phyloP scores from a whole-genome alignment of 2,113 vertebrate species.

The Sialia sialis region DNA sequence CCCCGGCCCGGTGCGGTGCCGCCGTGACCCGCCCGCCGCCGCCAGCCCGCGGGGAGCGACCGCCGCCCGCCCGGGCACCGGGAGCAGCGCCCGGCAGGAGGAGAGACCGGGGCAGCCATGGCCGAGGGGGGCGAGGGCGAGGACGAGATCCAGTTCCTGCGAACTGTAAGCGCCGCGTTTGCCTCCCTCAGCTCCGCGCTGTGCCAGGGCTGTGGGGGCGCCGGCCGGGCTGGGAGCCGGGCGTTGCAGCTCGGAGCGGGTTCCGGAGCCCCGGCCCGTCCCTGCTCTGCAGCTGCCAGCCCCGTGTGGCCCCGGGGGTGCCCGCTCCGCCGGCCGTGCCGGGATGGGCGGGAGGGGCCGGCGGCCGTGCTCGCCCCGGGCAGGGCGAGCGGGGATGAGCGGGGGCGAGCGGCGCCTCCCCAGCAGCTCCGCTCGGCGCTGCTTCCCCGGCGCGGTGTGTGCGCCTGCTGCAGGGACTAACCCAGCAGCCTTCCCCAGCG shows the following conservation, averaged over 20 bases:
- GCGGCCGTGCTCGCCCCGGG: not conserved
- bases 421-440: not conserved
- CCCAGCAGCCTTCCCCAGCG: slow-evolving; percentile 21
- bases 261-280: not conserved
- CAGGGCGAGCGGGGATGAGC: not conserved
- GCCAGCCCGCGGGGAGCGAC: not conserved
- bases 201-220: not conserved
- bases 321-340: not conserved
- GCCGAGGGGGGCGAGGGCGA: slow-evolving; percentile 86
- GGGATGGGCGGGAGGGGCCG: not conserved
- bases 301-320: too few relatives aligned
- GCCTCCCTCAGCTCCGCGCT: not conserved
- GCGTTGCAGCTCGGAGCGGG: not conserved
- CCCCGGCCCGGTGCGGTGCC: slow-evolving; percentile 4
- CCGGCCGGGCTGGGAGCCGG: not conserved
- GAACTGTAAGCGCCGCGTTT: slow-evolving; percentile 80
- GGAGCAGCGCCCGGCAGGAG: not conserved
- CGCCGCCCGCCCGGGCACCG: not conserved
- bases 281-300: not conserved
- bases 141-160: slow-evolving; percentile 89
- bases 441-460: not conserved
- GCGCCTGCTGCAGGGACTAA: slow-evolving; percentile 50
- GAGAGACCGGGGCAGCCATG: slow-evolving; percentile 72
- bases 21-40: not conserved
- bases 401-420: not conserved